Conservation (phyloP, 2,797 vertebrate genomes). For the Myiothlypis coronata region DNA sequence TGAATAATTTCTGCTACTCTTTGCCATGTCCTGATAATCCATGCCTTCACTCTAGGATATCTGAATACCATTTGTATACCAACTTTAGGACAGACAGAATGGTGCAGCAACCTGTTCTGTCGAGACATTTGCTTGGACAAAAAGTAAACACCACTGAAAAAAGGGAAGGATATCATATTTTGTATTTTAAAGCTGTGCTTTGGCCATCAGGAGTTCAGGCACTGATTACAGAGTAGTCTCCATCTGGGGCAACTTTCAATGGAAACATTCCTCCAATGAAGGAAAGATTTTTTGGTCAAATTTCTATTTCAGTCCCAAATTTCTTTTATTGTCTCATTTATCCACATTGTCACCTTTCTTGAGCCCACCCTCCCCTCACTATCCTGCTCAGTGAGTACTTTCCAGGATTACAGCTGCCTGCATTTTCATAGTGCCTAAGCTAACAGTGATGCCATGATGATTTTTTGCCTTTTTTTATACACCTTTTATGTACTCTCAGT, state of each 20-base stretch:
- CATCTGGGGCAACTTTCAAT: neutral
- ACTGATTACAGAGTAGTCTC: neutral
- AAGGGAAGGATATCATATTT: neutral
- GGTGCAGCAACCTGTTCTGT: neutral
- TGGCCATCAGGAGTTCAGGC: neutral
- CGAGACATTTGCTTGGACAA: neutral
- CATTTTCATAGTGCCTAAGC: neutral
- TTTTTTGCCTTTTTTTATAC: neutral
- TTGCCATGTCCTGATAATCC: rapidly evolving
- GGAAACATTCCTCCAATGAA: neutral
- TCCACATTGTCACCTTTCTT: neutral
- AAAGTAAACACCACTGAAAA: neutral
- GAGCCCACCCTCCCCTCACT: neutral
- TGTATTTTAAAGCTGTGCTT: neutral
- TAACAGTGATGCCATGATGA: neutral
- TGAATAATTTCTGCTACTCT: neutral
- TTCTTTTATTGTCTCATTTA: neutral
- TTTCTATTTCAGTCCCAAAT: neutral
- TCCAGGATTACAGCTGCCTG: neutral
- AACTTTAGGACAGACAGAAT: neutral
- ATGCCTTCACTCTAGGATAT: neutral
- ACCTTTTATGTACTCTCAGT: neutral
- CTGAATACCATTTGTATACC: neutral
- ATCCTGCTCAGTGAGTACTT: neutral
- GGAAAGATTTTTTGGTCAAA: neutral